These are phyloP conservation scores for Drosophila nigromelanica DNA, from an alignment of 1,140 invertebrate genomes.

Conservation along the genomic window DNA sequence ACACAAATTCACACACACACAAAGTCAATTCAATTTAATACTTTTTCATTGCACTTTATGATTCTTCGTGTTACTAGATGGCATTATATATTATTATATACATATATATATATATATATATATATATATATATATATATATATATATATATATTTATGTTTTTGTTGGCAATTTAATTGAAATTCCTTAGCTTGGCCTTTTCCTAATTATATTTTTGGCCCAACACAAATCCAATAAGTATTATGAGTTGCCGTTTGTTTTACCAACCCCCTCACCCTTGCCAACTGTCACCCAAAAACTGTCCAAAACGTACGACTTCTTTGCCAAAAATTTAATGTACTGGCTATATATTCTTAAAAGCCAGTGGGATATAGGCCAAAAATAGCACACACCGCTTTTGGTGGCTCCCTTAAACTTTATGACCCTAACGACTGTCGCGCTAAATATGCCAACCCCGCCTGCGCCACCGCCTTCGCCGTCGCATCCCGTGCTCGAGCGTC, in stretches of 20 bases:
- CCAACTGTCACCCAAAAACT: background rate
- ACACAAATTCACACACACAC: background rate
- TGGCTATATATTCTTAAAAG: constrained; percentile 23
- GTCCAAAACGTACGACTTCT: constrained; percentile 5
- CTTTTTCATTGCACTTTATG: constrained; percentile 34
- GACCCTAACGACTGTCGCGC: constrained; percentile 69
- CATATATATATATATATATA: constrained; percentile 24
- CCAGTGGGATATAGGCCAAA: constrained; percentile 17
- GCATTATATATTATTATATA: background rate
- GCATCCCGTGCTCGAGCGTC: constrained; percentile 17
- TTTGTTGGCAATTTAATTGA: constrained; percentile 67
- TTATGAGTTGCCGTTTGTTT: constrained; percentile 69
- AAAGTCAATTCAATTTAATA: constrained; percentile 26
- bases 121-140: constrained; percentile 21
- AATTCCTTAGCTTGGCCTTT: constrained; percentile 64
- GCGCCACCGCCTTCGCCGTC: background rate
- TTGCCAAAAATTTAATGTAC: constrained; percentile 45
- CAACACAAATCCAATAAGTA: constrained; percentile 76
- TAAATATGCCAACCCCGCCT: constrained; percentile 56
- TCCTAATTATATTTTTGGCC: constrained; percentile 68
- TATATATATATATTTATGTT: constrained; percentile 31
- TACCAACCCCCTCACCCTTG: constrained; percentile 24
- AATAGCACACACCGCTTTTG: constrained; percentile 31
- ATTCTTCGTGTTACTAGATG: constrained; percentile 23
- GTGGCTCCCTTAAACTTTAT: constrained; percentile 65